Conservation (phyloP, 2,113 vertebrate species). For the Neotragus moschatus region DNA sequence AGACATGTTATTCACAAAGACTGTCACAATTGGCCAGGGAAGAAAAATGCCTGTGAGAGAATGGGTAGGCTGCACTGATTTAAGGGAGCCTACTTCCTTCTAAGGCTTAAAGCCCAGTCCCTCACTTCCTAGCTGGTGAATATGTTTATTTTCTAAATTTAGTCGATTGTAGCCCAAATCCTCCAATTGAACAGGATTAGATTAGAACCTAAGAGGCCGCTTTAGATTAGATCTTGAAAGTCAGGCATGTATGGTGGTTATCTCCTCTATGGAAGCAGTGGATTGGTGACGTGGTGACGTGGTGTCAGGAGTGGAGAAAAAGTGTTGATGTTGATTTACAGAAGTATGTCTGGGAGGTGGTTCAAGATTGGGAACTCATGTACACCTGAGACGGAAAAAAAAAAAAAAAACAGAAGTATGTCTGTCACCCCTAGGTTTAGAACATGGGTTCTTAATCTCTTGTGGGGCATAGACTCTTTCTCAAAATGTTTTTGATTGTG, state of each 20-base stretch:
- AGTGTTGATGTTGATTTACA: not conserved
- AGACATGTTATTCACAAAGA: slow-evolving; percentile 42
- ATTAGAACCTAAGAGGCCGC: not conserved
- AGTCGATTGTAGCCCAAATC: not conserved
- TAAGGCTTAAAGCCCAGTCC: not conserved
- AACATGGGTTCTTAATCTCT: not conserved
- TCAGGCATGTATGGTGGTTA: accelerated
- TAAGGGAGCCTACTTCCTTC: not conserved
- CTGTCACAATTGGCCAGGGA: not conserved
- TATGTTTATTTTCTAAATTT: not conserved
- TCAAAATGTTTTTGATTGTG: not conserved
- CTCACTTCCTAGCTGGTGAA: not conserved
- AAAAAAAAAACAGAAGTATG: not conserved
- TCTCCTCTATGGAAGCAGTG: not conserved
- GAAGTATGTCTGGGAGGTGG: too few species aligned
- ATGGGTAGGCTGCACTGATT: not conserved
- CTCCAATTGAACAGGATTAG: not conserved
- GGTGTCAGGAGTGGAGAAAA: not conserved
- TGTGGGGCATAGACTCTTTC: not conserved
- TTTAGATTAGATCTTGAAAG: not conserved
- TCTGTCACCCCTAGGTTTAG: not conserved
- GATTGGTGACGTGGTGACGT: too few species aligned
- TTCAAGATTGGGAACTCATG: too few species aligned
- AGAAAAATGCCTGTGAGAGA: not conserved
- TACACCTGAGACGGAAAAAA: too few species aligned